A percentile compares a stretch with the other conserved stretches of the same genome.
phyloP scores from a whole-genome alignment of 2,888 invertebrate genomes.

The Stenchaetothrips biformis region DNA sequence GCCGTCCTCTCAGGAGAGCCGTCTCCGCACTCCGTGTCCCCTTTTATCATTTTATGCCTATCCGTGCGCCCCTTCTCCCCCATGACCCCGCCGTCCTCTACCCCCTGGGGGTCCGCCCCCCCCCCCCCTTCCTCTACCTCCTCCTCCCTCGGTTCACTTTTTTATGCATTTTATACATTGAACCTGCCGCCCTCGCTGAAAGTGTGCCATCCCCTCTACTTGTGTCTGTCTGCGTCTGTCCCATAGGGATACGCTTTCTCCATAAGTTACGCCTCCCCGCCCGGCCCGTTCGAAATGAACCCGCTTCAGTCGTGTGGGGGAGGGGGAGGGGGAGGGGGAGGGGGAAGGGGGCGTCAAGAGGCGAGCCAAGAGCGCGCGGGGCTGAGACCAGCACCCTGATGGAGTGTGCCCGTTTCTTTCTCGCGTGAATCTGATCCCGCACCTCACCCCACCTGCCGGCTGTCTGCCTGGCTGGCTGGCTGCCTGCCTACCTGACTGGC shows the following conservation, averaged over 20 bases:
- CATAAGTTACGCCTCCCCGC: conserved; percentile 1
- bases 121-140: neutral
- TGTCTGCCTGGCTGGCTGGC: too few relatives aligned
- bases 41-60: conserved; percentile 26
- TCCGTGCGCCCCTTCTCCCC: neutral
- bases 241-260: neutral
- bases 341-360: neutral
- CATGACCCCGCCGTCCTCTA: neutral
- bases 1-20: conserved; percentile 25
- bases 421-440: neutral
- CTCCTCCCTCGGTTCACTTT: neutral
- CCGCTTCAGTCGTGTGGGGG: conserved; percentile 1
- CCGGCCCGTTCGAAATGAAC: neutral
- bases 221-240: conserved; percentile 13
- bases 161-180: conserved; percentile 11
- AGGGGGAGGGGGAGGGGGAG: neutral
- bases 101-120: neutral
- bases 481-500: too few relatives aligned
- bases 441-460: too few relatives aligned
- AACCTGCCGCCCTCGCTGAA: neutral
- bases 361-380: neutral
- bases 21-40: conserved; percentile 26
- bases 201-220: conserved; percentile 5
- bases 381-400: neutral
- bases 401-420: neutral